Evolutionary conservation across 2,113 vertebrate genomes (phyloP), one percentile per base, ranked within the genome.

Genomic region (Poecilia latipinna): DNA sequence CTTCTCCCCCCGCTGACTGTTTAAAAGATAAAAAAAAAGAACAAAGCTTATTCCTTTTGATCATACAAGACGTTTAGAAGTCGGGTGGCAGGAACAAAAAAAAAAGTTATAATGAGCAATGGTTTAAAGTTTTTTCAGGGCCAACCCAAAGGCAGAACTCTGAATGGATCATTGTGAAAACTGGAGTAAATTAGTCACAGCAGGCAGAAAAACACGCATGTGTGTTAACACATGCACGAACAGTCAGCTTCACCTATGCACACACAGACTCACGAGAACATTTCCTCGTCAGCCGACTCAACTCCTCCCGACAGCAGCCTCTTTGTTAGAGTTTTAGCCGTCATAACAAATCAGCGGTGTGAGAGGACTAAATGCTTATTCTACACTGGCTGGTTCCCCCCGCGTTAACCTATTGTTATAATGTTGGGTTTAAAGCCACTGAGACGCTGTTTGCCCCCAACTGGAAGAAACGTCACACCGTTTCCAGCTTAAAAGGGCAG

Each of bases 351-450:
- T 82, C 83, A 84, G 73, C 65, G 28, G 75, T 70, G 83, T 79
- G 79, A 68, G 70, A 80, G 92, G 91, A 91, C 93, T 93, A 90
- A 84, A 88, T 54, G 68, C 85, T 90, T 86, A 85, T 88, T 75
- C 86, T 81, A 77, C 83, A 79, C 86, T 70, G 80, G 71, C 85
- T 62, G 63, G 72, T 65, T 64, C 65, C 67, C 60, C 74, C 64
- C 39, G 77, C 51, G 80, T 85, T 87, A 89, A 88, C 81, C 90
- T 77, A 87, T 91, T 91, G 88, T 86, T 82, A 75, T 6, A 1
- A 48, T 73, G 75, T 80, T 79, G 86, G 74, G 83, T 82, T 77
- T 75, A 86, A 88, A 90, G 77, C 85, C 80, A 8, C 4, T 54
- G 79, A 6, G 75, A 87, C 77, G 65, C 61, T 83, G 83, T 83